phyloP scores from a whole-genome alignment of 1,140 invertebrate genomes.

The Prorops nasuta region DNA sequence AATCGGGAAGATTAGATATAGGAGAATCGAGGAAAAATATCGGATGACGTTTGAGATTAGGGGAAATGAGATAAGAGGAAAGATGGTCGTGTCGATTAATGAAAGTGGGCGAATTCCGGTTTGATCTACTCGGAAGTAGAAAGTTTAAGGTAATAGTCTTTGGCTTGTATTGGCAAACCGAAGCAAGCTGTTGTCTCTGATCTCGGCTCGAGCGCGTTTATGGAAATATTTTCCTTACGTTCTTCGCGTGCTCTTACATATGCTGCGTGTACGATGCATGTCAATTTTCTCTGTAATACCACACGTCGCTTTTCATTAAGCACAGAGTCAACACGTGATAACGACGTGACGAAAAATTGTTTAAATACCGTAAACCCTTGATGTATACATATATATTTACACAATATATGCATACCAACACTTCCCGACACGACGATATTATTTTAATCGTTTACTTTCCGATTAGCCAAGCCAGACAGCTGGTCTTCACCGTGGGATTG shows the following conservation, averaged over 20 bases:
- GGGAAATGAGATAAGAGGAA: no score
- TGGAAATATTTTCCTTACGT: background rate
- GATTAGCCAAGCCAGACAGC: background rate
- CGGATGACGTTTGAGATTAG: no score
- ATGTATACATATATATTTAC: background rate
- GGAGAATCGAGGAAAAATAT: no score
- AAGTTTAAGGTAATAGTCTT: no score
- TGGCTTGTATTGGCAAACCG: no score
- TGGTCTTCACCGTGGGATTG: background rate
- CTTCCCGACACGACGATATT: background rate
- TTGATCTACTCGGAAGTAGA: no score
- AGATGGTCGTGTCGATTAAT: no score
- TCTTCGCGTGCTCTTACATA: background rate
- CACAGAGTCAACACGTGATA: conserved; percentile 19
- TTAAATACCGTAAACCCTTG: background rate
- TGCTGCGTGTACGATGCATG: conserved; percentile 24
- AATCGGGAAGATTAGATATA: no score
- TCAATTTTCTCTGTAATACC: conserved; percentile 22
- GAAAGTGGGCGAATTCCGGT: no score
- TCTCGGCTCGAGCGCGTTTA: no score
- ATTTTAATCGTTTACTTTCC: background rate
- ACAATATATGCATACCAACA: background rate
- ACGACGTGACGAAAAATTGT: conserved; percentile 15
- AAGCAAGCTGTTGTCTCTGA: no score
- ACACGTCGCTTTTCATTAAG: conserved; percentile 13